Conservation (phyloP, 2,888 invertebrate genomes). For the Drosophila fulvimacula region DNA sequence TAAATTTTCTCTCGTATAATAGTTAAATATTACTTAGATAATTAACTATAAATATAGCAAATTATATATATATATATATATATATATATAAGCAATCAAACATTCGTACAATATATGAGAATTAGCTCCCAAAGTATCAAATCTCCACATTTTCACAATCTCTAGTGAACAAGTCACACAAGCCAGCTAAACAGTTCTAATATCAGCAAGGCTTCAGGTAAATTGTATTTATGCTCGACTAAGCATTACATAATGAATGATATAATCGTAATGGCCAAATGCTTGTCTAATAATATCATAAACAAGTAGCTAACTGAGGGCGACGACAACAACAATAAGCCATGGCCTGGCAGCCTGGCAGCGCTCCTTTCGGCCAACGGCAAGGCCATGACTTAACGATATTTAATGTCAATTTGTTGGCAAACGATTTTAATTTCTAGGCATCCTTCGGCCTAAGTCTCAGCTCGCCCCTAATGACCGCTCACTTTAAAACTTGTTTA, state of each 20-base stretch:
- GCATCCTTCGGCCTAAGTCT: background rate
- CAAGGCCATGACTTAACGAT: slow-evolving; percentile 45
- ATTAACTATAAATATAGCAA: no score
- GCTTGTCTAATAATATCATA: slow-evolving; percentile 7
- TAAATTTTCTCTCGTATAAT: no score
- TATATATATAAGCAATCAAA: no score
- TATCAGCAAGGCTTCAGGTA: background rate
- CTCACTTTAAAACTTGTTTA: slow-evolving; percentile 48
- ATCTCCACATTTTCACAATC: background rate
- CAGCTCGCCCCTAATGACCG: no score
- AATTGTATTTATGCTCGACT: background rate
- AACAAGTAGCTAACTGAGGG: slow-evolving; percentile 1
- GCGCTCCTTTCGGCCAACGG: slow-evolving; percentile 20
- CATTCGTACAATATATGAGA: no score
- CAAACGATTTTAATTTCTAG: slow-evolving; percentile 58
- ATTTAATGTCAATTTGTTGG: slow-evolving; percentile 63
- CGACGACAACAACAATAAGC: slow-evolving; percentile 24
- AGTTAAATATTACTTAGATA: no score
- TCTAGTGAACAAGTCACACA: background rate
- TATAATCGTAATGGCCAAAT: background rate
- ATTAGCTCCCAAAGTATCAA: background rate
- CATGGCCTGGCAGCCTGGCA: slow-evolving; percentile 5
- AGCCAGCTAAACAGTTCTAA: background rate
- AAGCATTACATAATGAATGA: slow-evolving; percentile 5
- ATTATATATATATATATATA: no score